Evolutionary conservation across 2,888 invertebrate genomes (phyloP).

Genomic region (Coelinius sp.): DNA sequence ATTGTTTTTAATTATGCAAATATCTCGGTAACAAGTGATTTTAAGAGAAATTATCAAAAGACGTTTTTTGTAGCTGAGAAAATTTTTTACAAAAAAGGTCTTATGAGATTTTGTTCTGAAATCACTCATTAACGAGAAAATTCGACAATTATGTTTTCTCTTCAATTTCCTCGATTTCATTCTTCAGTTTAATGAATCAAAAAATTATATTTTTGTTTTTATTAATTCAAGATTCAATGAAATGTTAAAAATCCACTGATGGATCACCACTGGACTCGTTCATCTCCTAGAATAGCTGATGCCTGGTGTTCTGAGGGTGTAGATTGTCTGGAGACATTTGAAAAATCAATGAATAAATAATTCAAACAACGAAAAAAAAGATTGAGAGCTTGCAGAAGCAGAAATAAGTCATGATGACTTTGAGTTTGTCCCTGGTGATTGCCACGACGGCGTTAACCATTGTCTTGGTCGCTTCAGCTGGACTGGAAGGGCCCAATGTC

Average conservation of each 20-base stretch:
- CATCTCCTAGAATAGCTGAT: background rate
- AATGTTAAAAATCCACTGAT: background rate
- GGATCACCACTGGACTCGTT: background rate
- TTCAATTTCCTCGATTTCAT: background rate
- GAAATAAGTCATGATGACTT: constrained; percentile 36
- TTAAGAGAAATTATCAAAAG: too few species aligned
- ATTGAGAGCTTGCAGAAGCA: background rate
- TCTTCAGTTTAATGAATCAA: too few species aligned
- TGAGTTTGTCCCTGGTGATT: constrained; percentile 33
- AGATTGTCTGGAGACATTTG: background rate
- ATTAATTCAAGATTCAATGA: constrained; percentile 1
- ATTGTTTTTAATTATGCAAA: background rate
- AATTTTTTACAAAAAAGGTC: background rate
- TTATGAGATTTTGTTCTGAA: too few species aligned
- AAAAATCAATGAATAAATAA: background rate
- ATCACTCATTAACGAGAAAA: background rate
- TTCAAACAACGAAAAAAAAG: background rate
- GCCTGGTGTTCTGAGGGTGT: background rate
- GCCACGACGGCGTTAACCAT: constrained; percentile 32
- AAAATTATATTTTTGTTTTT: background rate
- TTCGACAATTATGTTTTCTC: background rate
- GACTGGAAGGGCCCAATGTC: constrained; percentile 82
- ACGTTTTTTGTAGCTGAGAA: too few species aligned
- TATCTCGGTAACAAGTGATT: too few species aligned
- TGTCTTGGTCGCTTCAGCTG: constrained; percentile 30